phyloP scores from a whole-genome alignment of 35 echinoderm and acorn worm genomes.

The Ophioderma brevispina region DNA sequence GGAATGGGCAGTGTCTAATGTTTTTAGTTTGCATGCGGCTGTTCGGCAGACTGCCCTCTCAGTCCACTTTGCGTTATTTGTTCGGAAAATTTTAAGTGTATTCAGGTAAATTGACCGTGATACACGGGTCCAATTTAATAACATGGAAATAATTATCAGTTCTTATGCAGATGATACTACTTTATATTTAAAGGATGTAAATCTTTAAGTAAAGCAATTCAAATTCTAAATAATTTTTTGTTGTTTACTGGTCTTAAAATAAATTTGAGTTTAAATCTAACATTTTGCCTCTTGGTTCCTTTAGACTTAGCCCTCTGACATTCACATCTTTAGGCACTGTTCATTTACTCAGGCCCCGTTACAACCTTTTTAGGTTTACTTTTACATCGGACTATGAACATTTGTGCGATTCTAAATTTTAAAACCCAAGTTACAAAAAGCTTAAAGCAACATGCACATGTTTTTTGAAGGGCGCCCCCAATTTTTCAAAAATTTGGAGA shows the following conservation, averaged over 20 bases:
- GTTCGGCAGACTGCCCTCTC: constrained; percentile 19
- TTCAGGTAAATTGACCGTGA: background rate
- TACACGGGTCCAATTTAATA: background rate
- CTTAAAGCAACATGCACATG: background rate
- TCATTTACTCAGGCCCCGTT: background rate
- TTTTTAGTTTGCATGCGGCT: constrained; percentile 12
- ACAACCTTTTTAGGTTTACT: background rate
- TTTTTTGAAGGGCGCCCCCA: too few species aligned
- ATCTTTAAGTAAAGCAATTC: background rate
- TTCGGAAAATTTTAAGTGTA: constrained; percentile 15
- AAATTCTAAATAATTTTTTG: constrained; percentile 8
- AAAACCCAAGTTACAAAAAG: background rate
- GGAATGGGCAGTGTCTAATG: constrained; percentile 2
- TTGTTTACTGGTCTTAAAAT: background rate
- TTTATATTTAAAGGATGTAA: background rate
- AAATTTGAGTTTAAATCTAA: constrained; percentile 18
- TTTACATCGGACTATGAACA: constrained; percentile 11
- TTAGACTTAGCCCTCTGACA: background rate
- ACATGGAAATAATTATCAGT: background rate
- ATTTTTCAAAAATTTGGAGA: too few species aligned
- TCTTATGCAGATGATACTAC: constrained; percentile 39
- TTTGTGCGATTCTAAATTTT: constrained; percentile 23
- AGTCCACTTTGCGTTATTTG: constrained; percentile 18
- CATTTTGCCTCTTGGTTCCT: background rate
- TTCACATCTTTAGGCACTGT: background rate